Evolutionary conservation across 2,113 vertebrate genomes (phyloP).

Genomic region (Diadophis punctatus): DNA sequence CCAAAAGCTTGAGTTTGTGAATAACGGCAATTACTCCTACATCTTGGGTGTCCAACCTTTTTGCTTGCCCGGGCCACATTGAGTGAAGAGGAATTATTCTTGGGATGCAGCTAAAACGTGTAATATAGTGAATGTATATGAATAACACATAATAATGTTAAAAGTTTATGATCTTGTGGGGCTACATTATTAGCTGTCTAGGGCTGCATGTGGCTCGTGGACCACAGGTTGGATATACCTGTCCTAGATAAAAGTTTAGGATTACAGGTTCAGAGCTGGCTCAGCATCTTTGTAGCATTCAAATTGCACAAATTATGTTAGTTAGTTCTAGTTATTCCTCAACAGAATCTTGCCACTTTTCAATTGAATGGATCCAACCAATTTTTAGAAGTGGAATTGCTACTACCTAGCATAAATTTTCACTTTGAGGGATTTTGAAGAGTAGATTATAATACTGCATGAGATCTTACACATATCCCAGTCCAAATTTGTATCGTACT

Average conservation of each 20-base stretch:
- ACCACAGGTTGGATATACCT: not conserved
- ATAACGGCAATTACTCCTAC: not conserved
- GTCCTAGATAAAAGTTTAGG: not conserved
- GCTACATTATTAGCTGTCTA: not conserved
- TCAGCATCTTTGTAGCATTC: not conserved
- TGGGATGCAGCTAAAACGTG: not conserved
- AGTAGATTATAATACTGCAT: not conserved
- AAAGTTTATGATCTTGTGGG: not conserved
- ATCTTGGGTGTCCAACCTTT: not conserved
- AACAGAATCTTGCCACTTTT: not conserved
- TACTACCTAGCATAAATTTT: not conserved
- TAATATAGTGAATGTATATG: not conserved
- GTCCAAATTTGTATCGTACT: conserved; percentile 30
- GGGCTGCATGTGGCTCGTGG: not conserved
- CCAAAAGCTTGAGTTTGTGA: conserved; percentile 22
- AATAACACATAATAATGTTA: not conserved
- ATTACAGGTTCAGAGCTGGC: not conserved
- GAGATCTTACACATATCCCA: not conserved
- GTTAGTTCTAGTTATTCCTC: not conserved
- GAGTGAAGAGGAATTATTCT: not conserved
- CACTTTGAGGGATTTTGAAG: not conserved
- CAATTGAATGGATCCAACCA: not conserved
- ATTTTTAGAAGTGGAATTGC: not conserved
- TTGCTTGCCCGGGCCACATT: not conserved
- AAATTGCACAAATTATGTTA: not conserved